These are phyloP conservation scores for Octodon degus DNA, from an alignment of 2,113 vertebrate species.

Conservation along the genomic window DNA sequence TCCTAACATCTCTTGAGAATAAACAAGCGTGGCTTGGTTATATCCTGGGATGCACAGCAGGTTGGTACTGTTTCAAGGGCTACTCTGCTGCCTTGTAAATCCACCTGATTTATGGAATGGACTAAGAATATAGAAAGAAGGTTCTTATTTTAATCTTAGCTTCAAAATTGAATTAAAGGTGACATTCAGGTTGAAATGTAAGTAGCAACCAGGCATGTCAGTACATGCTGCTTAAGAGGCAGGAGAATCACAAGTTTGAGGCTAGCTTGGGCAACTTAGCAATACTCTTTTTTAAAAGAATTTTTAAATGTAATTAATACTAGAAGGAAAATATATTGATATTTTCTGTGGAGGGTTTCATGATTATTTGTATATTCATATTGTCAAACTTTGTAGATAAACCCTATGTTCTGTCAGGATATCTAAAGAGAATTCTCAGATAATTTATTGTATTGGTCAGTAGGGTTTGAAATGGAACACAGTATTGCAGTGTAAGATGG, in stretches of 20 bases:
- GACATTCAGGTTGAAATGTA: slow-evolving; percentile 4
- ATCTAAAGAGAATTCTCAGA: background rate
- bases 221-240: background rate
- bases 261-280: background rate
- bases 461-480: slow-evolving; percentile 16
- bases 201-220: background rate
- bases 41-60: background rate
- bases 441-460: background rate
- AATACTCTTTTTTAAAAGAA: background rate
- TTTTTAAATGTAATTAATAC: background rate
- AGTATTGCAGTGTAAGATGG: background rate
- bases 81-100: background rate
- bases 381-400: background rate
- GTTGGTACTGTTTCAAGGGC: background rate
- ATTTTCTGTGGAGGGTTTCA: slow-evolving; percentile 32
- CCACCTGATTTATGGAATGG: background rate
- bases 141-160: slow-evolving; percentile 19
- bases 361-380: background rate
- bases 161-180: background rate
- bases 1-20: background rate
- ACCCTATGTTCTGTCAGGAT: slow-evolving; percentile 18
- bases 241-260: background rate
- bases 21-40: background rate
- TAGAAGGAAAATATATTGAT: slow-evolving; percentile 22
- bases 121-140: background rate